Base-by-base conservation (phyloP, 2,888 invertebrate species). In the Dryadula phaetusa region DNA sequence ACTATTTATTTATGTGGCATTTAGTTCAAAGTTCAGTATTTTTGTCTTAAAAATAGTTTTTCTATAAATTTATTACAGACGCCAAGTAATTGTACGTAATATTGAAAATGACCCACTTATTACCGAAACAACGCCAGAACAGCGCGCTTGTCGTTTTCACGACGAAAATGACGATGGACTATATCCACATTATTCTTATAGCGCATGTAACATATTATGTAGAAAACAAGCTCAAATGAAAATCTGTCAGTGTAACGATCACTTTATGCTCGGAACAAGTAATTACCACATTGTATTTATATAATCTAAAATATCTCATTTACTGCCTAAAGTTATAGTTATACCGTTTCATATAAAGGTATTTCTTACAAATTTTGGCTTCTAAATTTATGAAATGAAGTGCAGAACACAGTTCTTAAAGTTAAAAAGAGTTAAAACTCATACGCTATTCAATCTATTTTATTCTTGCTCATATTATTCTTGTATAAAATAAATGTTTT, bases 201-300 rank as follows among this genome's bases (percentile, higher is more conserved):
- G 95, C 76, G 95, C 95, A 0, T 97, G 96, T 77, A 94, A 94
- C 0, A 94, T 96, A 0, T 94, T 95, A 66, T 96, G 96, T 74
- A 93, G 96, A 53, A 95, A 95, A 80, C 87, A 90, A 69, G 94
- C 94, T 0, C 95, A 96, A 77, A 74, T 94, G 22, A 82, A 90
- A 18, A 76, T 90, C 3, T 96, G 96, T 78, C 93, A 94, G 58
- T 96, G 96, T 82, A 94, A 94, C 46, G 95, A 95, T 75, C 96
- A 96, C 79, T 90, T 95, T 56, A 95, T 95, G 87, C 94, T 95
- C 0, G 94, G 94, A 69, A 92, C 95, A 4, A 83, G 95, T 95
- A 77, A 82, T 20, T 3, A 52, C 10, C n/a, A 32, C n/a, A 16
- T n/a, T 44, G n/a, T 18, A 0, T 12, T 56, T 2, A n/a, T 10